Base-by-base conservation (phyloP, 2,888 invertebrate species). In the Heterodera filipjevi region DNA sequence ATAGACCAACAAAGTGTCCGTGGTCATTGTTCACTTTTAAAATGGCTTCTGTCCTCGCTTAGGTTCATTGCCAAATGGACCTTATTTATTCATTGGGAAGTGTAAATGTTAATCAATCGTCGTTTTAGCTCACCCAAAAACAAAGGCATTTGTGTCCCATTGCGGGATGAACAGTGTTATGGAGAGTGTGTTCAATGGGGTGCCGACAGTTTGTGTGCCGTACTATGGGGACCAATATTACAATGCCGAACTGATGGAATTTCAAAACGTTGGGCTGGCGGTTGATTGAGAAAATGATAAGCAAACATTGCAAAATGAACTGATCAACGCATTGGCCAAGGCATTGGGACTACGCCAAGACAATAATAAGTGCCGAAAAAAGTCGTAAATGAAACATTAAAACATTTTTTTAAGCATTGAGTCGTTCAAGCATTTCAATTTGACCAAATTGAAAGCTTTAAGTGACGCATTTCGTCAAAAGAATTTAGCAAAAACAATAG, bases 141-240 rank as follows among this genome's bases (percentile, higher is more conserved):
- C 71, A 71, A 71, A 12, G 32, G 71, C 33, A 71, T 49, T 71
- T 44, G 49, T 71, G 64, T n/a, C 71, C 30, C 71, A 71, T 71
- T 59, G 35, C 10, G 22, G 35, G 32, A 73, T 14, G 22, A 46
- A 73, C 53, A 73, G 53, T 33, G 33, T 44, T 22, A 35, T 46
- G 35, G 35, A 73, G 35, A 44, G 53, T 33, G 12, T 46, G 22
- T 35, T 46, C 27, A 10, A 59, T 27, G 59, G 53, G 22, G 53
- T 32, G n/a, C 64, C 64, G 27, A 73, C 27, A 22, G n/a, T 44
- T n/a, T 73, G 73, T 27, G 53, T 59, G 33, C 59, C 59, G n/a
- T 59, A n/a, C 59, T n/a, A n/a, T 5, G n/a, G 27, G 5, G 59
- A 59, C 59, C 59, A 59, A 59, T 59, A n/a, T 59, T 59, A 59